These are phyloP conservation scores for Deilephila elpenor DNA, from an alignment of 2,888 invertebrate genomes.

Conservation along the genomic window DNA sequence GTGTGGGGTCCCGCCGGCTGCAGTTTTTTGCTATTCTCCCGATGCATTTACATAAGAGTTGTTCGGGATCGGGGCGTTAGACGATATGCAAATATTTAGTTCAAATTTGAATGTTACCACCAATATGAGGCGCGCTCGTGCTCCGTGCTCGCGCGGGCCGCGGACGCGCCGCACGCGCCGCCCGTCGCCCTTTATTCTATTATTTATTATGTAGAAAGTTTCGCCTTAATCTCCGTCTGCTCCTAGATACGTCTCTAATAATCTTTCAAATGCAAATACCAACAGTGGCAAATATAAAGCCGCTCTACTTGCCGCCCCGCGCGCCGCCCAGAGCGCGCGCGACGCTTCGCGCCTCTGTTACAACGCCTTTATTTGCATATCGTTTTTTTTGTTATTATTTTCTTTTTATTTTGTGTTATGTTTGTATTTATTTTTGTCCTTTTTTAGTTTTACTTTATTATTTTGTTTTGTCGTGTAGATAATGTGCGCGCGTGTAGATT, in stretches of 20 bases:
- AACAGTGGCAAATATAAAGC: constrained; percentile 55
- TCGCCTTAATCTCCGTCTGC: constrained; percentile 60
- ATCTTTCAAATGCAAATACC: constrained; percentile 78
- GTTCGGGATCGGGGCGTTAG: constrained; percentile 76
- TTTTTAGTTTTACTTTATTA: constrained; percentile 72
- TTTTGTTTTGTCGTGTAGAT: constrained; percentile 71
- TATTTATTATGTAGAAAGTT: constrained; percentile 71
- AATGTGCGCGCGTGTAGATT: constrained; percentile 60
- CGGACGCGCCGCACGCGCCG: constrained; percentile 72
- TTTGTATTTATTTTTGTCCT: constrained; percentile 84
- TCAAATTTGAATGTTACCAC: constrained; percentile 69
- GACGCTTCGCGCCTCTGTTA: constrained; percentile 13
- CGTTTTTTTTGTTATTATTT: constrained; percentile 62
- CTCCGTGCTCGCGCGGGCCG: constrained; percentile 49
- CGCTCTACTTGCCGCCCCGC: constrained; percentile 56
- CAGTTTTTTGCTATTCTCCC: constrained; percentile 73
- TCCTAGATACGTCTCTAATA: constrained; percentile 66
- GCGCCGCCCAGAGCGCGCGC: neutral
- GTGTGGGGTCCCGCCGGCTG: constrained; percentile 78
- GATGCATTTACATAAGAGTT: constrained; percentile 78
- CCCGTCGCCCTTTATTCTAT: constrained; percentile 66
- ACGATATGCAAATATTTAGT: constrained; percentile 84
- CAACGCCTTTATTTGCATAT: constrained; percentile 78
- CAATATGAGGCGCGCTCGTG: constrained; percentile 57
- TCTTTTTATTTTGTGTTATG: constrained; percentile 75